phyloP scores from a whole-genome alignment of 2,113 vertebrate genomes.

The Malurus alboscapulatus region DNA sequence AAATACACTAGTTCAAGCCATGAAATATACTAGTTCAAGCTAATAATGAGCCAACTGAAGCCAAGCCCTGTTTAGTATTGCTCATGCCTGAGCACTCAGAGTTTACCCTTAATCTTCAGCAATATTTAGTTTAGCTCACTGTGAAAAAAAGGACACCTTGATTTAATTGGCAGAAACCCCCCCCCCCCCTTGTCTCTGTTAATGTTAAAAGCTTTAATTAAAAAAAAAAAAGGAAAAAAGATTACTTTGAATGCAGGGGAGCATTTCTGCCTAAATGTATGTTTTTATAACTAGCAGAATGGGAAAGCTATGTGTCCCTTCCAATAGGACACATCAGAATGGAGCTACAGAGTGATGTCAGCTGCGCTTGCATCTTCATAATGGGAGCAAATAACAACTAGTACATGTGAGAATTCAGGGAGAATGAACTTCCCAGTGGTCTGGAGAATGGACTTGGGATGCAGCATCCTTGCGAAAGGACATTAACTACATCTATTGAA shows the following conservation, averaged over 20 bases:
- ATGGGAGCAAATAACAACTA: background rate
- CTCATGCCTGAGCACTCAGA: background rate
- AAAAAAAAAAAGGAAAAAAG: accelerated
- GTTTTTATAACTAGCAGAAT: background rate
- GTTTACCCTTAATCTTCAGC: background rate
- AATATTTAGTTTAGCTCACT: background rate
- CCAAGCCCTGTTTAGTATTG: background rate
- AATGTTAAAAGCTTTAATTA: background rate
- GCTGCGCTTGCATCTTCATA: background rate
- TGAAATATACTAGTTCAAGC: background rate
- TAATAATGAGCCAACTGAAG: background rate
- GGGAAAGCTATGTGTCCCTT: background rate
- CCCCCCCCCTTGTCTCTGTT: background rate
- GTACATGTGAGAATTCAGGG: background rate
- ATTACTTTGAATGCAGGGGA: background rate
- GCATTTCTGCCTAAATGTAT: background rate
- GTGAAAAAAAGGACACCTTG: background rate
- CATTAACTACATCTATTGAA: background rate
- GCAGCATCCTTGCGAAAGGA: background rate
- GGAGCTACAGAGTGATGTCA: background rate
- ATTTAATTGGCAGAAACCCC: background rate
- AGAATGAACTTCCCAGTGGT: background rate
- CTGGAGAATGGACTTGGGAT: background rate
- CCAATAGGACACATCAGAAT: background rate
- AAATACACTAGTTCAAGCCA: background rate